Evolutionary conservation across 2,888 invertebrate species (phyloP).

Genomic region (Drosophila kanekoi): DNA sequence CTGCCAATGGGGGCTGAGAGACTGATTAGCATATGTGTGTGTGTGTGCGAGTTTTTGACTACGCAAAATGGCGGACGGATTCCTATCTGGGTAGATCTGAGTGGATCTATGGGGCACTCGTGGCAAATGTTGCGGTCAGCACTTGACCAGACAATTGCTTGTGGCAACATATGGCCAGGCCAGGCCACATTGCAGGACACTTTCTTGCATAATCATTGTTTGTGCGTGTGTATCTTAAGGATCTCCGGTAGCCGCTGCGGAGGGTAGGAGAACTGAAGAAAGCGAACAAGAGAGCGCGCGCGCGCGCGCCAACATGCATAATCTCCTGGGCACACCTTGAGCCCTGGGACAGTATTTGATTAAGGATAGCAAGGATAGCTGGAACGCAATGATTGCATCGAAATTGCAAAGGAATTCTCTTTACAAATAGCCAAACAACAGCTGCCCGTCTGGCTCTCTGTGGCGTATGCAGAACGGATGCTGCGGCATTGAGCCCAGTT

Average conservation of each 20-base stretch:
- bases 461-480: constrained; percentile 57
- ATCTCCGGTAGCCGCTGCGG: constrained; percentile 43
- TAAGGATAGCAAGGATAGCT: constrained; percentile 35
- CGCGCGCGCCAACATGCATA: constrained; percentile 68
- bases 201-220: constrained; percentile 67
- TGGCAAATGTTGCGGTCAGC: constrained; percentile 54
- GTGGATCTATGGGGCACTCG: constrained; percentile 16
- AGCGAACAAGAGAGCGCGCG: not conserved
- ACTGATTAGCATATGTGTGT: constrained; percentile 64
- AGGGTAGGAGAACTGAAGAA: not conserved
- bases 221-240: constrained; percentile 34
- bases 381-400: constrained; percentile 55
- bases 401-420: constrained; percentile 62
- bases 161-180: constrained; percentile 43
- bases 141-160: constrained; percentile 60
- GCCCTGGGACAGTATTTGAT: constrained; percentile 51
- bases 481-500: constrained; percentile 11
- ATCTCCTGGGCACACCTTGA: constrained; percentile 66
- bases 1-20: constrained; percentile 47
- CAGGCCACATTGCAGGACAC: constrained; percentile 27
- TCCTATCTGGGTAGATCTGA: constrained; percentile 8
- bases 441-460: constrained; percentile 32
- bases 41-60: constrained; percentile 10
- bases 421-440: constrained; percentile 36
- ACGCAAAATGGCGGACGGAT: constrained; percentile 45